Evolutionary conservation across 2,888 invertebrate species (phyloP), one percentile per base, ranked within the genome.

Genomic region (Lycocerus yunnanus): DNA sequence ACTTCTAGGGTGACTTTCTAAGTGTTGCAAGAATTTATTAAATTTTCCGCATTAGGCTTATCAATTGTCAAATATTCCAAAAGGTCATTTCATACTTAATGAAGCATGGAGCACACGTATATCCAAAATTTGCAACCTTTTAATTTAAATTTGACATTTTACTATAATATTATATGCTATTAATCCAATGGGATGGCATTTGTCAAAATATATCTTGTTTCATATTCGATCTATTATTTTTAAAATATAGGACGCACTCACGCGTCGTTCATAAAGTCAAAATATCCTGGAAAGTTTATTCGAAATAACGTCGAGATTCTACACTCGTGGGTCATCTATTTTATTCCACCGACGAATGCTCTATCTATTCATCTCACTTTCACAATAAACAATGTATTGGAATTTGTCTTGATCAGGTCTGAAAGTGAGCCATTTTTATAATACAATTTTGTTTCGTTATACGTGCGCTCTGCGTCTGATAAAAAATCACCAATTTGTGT

Each of bases 341-440:
- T 76, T 74, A 65, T 71, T 76, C 77, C 69, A 71, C 73, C 70
- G 43, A 43, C 70, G 69, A 70, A 68, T 68, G 65, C 68, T 73
- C 72, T 71, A 73, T 76, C 72, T 73, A 78, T 78, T 69, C 77
- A 72, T 80, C 79, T 75, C 79, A 72, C 81, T 77, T 82, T 79
- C 82, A 80, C 83, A 82, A 84, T 84, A 85, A 85, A 85, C 84
- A 85, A 85, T 85, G 84, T 85, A 85, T 85, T 82, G 85, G 83
- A 83, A 85, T 85, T 85, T 85, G 83, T 85, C 85, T 85, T 85
- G 85, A 85, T 85, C 85, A 85, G 82, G 77, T 76, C 78, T 74
- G 80, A 80, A 82, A 82, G 82, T 83, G 81, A 82, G 82, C 82
- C 82, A 82, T 83, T 83, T 83, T 83, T 83, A 83, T 83, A 83